Percentiles rank a stretch among this genome's conserved stretches.
phyloP scores from a whole-genome alignment of 2,888 invertebrate genomes.

The Netelia fuscicornis region DNA sequence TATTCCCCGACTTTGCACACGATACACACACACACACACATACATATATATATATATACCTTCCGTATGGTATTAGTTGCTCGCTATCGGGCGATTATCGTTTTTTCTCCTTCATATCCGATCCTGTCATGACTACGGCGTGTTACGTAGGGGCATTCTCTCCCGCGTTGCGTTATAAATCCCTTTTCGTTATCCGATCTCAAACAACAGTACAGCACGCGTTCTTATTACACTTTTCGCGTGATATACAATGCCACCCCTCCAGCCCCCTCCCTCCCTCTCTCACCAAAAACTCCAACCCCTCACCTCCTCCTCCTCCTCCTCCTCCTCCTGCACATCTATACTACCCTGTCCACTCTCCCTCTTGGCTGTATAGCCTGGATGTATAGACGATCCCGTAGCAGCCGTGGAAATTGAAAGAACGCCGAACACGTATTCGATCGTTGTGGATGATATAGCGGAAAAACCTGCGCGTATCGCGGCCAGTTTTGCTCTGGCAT shows the following conservation, averaged over 20 bases:
- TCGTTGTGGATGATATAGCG: conserved; percentile 52
- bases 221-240: conserved; percentile 58
- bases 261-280: neutral
- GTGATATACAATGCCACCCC: conserved; percentile 52
- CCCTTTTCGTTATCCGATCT: conserved; percentile 49
- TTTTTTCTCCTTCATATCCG: conserved; percentile 34
- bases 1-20: no score
- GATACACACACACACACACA: no score
- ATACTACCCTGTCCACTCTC: neutral
- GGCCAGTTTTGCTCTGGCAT: neutral
- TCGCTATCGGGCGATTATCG: conserved; percentile 46
- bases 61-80: conserved; percentile 26
- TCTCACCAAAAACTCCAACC: neutral
- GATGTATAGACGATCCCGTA: neutral
- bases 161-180: conserved; percentile 41
- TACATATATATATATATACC: neutral
- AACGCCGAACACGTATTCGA: conserved; percentile 59
- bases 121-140: neutral
- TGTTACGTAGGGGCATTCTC: neutral
- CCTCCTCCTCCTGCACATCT: neutral
- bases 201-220: conserved; percentile 48
- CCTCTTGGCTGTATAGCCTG: neutral
- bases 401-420: conserved; percentile 57
- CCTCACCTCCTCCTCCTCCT: neutral
- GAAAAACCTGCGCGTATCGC: conserved; percentile 54